Percentiles rank a stretch among this genome's conserved stretches.
Evolutionary conservation across 2,888 invertebrate species (phyloP).

Genomic region (Agriopis aurantiaria): DNA sequence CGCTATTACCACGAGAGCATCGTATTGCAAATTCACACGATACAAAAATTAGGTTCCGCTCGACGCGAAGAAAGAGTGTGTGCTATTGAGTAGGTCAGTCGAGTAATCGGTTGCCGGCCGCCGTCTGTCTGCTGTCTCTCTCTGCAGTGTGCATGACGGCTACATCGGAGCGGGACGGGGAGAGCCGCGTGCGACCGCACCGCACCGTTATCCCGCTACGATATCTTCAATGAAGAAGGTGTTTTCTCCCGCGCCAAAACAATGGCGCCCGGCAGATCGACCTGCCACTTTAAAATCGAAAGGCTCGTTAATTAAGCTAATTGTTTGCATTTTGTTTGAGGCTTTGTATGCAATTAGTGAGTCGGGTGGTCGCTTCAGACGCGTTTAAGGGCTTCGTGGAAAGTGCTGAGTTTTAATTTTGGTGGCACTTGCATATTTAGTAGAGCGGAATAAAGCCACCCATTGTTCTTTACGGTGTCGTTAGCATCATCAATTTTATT

Average conservation of each 20-base stretch:
- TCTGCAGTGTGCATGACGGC: constrained; percentile 42
- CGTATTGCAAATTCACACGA: constrained; percentile 79
- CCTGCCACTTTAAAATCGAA: constrained; percentile 78
- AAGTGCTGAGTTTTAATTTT: constrained; percentile 31
- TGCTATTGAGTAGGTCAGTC: constrained; percentile 85
- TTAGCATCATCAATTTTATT: constrained; percentile 14
- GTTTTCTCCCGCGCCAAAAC: constrained; percentile 86
- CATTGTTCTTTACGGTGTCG: constrained; percentile 24
- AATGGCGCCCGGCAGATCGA: constrained; percentile 74
- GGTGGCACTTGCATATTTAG: constrained; percentile 31
- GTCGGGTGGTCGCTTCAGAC: constrained; percentile 48
- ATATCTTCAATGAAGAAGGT: constrained; percentile 86
- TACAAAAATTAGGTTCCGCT: constrained; percentile 85
- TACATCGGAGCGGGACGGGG: constrained; percentile 54
- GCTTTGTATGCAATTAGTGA: constrained; percentile 49
- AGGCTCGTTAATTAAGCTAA: constrained; percentile 72
- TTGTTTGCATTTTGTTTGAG: constrained; percentile 61
- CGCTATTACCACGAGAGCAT: constrained; percentile 65
- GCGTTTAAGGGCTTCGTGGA: constrained; percentile 42
- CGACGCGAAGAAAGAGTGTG: constrained; percentile 87
- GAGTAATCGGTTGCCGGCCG: constrained; percentile 82
- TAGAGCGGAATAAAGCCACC: constrained; percentile 38
- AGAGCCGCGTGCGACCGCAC: constrained; percentile 70
- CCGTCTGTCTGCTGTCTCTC: constrained; percentile 66
- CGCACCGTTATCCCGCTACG: constrained; percentile 84